A percentile compares a stretch with the other conserved stretches of the same genome.
These are phyloP conservation scores for Drosophila diplacantha DNA, from an alignment of 2,888 invertebrate genomes.

Conservation along the genomic window DNA sequence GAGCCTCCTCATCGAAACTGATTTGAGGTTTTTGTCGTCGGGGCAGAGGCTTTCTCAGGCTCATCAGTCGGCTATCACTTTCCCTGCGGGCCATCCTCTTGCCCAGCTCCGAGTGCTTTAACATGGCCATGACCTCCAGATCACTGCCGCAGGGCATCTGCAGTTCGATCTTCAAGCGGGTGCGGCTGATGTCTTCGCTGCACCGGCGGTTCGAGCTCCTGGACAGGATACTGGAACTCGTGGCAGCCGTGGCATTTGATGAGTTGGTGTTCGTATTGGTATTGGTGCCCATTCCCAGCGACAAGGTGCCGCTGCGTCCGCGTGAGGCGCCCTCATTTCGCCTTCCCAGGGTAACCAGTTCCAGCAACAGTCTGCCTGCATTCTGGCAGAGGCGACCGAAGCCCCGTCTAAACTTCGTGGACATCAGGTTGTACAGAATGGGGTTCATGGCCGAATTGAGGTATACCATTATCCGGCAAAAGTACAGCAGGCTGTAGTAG, in stretches of 20 bases:
- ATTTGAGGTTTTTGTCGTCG: slow-evolving; percentile 70
- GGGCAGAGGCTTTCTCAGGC: slow-evolving; percentile 14
- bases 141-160: slow-evolving; percentile 68
- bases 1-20: slow-evolving; percentile 72
- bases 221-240: slow-evolving; percentile 81
- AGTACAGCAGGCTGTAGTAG: slow-evolving; percentile 89
- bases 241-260: slow-evolving; percentile 75
- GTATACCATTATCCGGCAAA: slow-evolving; percentile 91
- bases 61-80: slow-evolving; percentile 47
- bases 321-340: slow-evolving; percentile 36
- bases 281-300: slow-evolving; percentile 78
- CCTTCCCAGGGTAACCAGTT: slow-evolving; percentile 58
- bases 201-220: slow-evolving; percentile 81
- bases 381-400: slow-evolving; percentile 83
- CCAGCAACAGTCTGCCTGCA: slow-evolving; percentile 43
- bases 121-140: slow-evolving; percentile 72
- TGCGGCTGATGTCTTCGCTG: slow-evolving; percentile 76
- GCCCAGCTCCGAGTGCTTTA: slow-evolving; percentile 52
- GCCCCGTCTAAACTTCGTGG: slow-evolving; percentile 91
- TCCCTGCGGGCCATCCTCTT: slow-evolving; percentile 33
- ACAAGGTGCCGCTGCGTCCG: slow-evolving; percentile 53
- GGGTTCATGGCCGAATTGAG: slow-evolving; percentile 94
- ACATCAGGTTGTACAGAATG: slow-evolving; percentile 94
- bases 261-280: slow-evolving; percentile 80
- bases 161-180: slow-evolving; percentile 66